Conservation (phyloP, 2,797 vertebrate genomes). For the Catostomus latipinnis region DNA sequence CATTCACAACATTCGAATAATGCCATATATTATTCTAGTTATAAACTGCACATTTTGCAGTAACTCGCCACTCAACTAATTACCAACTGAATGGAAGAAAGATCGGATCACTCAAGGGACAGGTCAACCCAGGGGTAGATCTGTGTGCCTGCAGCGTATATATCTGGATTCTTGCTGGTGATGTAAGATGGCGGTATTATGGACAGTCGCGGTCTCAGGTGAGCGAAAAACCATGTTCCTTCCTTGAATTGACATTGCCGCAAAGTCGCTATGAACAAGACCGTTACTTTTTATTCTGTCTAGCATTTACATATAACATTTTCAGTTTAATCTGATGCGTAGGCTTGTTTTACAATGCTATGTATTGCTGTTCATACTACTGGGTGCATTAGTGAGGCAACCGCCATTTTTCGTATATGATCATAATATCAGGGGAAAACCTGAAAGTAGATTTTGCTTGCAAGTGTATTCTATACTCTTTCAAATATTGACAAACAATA, state of each 20-base stretch:
- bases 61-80: neutral
- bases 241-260: neutral
- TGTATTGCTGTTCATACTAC: constrained; percentile 11
- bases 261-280: neutral
- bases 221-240: constrained; percentile 34
- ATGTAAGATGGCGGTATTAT: constrained; percentile 54
- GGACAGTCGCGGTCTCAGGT: constrained; percentile 56
- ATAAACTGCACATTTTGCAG: neutral
- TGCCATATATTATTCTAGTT: neutral
- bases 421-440: neutral
- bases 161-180: constrained; percentile 2
- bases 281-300: no score
- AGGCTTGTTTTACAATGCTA: neutral
- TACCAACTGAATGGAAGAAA: neutral
- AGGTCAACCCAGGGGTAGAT: constrained; percentile 31
- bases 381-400: constrained; percentile 40
- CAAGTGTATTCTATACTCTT: neutral
- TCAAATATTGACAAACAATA: neutral
- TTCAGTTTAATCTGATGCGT: neutral
- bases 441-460: neutral
- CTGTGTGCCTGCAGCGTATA: constrained; percentile 12
- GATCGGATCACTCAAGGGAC: constrained; percentile 28
- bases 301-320: neutral
- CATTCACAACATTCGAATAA: neutral
- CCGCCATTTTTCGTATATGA: constrained; percentile 64